phyloP scores from a whole-genome alignment of 1,140 invertebrate genomes.

The Leptopilina boulardi region DNA sequence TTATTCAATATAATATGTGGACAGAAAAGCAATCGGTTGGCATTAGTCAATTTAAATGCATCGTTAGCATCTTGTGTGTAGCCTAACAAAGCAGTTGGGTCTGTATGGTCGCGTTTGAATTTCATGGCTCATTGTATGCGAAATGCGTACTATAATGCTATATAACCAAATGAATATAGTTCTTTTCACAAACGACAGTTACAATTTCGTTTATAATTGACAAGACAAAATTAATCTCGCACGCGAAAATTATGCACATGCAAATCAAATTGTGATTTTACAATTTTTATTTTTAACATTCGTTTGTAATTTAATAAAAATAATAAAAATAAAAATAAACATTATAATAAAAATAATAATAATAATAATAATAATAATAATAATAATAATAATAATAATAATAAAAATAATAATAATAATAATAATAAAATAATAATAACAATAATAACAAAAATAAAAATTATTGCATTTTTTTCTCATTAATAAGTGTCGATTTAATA shows the following conservation, averaged over 20 bases:
- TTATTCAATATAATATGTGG: neutral
- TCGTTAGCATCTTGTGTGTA: slow-evolving; percentile 17
- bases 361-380: no score
- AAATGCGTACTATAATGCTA: neutral
- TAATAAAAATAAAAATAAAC: no score
- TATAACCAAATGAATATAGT: slow-evolving; percentile 1
- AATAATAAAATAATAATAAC: no score
- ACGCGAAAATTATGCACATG: neutral
- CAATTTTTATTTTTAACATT: no score
- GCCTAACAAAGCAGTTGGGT: neutral
- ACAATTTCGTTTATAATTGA: neutral
- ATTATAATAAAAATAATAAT: no score
- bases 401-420: no score
- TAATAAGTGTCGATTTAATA: neutral
- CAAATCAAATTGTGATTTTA: no score
- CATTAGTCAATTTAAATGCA: slow-evolving; percentile 30
- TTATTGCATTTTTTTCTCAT: neutral
- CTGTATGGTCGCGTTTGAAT: slow-evolving; percentile 18
- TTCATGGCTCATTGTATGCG: slow-evolving; percentile 25
- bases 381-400: no score
- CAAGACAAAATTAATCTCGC: neutral
- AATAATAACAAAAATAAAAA: no score
- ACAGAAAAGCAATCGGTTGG: slow-evolving; percentile 5
- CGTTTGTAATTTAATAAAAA: no score
- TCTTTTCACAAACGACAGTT: neutral